Evolutionary conservation across 2,113 vertebrate genomes (phyloP).

Genomic region (Lonchura striata): DNA sequence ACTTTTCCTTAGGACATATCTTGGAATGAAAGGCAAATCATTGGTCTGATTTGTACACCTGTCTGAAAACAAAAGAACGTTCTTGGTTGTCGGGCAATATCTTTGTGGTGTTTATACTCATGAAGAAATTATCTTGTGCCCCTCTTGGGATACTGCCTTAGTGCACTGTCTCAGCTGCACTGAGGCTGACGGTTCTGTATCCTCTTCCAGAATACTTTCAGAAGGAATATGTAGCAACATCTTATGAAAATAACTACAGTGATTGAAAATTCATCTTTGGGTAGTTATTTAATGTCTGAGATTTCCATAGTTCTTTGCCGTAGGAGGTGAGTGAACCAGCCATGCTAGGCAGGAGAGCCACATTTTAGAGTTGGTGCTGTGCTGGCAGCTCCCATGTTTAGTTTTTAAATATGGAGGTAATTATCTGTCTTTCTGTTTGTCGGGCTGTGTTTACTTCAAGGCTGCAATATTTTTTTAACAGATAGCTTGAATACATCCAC

Average conservation of each 20-base stretch:
- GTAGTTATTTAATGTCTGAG: neutral
- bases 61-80: neutral
- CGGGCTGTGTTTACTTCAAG: neutral
- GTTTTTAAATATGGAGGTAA: neutral
- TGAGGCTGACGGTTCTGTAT: neutral
- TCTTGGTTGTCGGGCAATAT: neutral
- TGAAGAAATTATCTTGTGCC: neutral
- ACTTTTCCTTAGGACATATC: neutral
- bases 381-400: neutral
- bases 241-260: neutral
- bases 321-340: neutral
- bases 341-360: neutral
- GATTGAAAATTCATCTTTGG: neutral
- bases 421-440: neutral
- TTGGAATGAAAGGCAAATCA: neutral
- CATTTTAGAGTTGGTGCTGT: neutral
- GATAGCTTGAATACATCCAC: neutral
- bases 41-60: neutral
- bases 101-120: neutral
- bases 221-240: neutral
- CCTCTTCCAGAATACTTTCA: neutral
- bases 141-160: neutral
- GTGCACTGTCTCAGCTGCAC: neutral
- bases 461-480: neutral
- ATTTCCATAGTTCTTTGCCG: neutral